A percentile compares a stretch with the other conserved stretches of the same genome.
These are phyloP conservation scores for Glaucidium brasilianum DNA, from an alignment of 2,113 vertebrate genomes.

Conservation along the genomic window DNA sequence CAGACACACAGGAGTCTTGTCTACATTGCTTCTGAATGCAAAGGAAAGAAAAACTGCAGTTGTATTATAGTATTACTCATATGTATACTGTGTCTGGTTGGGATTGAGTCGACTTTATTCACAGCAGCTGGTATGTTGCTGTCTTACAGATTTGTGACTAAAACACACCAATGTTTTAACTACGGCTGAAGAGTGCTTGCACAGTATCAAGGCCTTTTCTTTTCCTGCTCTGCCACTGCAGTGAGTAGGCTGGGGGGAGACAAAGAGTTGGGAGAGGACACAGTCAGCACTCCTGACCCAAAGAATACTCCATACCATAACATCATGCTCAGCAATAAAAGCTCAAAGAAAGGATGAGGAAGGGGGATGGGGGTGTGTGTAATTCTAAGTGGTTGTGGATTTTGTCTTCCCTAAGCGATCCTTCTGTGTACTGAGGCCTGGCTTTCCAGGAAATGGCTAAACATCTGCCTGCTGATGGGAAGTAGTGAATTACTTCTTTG, in stretches of 20 bases:
- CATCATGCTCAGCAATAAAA: not conserved
- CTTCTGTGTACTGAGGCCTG: not conserved
- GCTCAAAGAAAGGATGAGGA: not conserved
- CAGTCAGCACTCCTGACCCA: too few relatives aligned
- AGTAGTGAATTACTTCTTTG: not conserved
- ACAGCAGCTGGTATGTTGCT: not conserved
- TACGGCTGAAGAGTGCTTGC: not conserved
- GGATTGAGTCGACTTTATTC: not conserved
- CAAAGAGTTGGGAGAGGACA: not conserved
- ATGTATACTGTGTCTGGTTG: not conserved
- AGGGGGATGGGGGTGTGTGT: rapidly evolving
- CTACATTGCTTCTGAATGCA: not conserved
- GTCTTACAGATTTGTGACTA: not conserved
- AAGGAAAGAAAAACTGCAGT: not conserved
- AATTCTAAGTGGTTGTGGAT: not conserved
- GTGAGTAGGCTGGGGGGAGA: not conserved
- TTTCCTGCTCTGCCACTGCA: not conserved
- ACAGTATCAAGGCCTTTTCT: not conserved
- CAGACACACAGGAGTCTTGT: not conserved
- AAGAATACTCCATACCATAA: not conserved
- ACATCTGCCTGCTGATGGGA: not conserved
- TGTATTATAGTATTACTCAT: not conserved
- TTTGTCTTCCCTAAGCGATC: not conserved
- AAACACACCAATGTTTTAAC: not conserved
- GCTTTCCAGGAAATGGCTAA: not conserved